Evolutionary conservation across 2,888 invertebrate species (phyloP), one percentile per base, ranked within the genome.

Genomic region (Cyclophora punctaria): DNA sequence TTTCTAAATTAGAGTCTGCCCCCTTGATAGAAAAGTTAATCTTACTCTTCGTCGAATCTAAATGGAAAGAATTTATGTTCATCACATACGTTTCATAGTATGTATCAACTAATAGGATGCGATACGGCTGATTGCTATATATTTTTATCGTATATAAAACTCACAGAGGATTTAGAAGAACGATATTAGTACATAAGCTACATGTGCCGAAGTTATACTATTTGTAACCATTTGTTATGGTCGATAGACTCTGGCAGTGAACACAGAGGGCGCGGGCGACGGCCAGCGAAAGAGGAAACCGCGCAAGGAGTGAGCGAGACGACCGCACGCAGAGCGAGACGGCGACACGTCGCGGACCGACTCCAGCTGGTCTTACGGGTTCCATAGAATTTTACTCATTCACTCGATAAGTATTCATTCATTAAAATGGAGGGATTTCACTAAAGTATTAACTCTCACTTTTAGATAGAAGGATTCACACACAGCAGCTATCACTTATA

Each of bases 241-340:
- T 20, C 20, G 20, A 20, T 20, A 20, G 20, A 20, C 20, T 20
- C 71, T 78, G 0, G 55, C 63, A 3, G 69, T 66, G 6, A 81
- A 80, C 62, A 63, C 78, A 1, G 85, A 83, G 34, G 85, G 75
- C 58, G 80, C 83, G 0, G 89, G 87, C 55, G 89, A 89, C 69
- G 85, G 82, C 0, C 88, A 84, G 49, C 65, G 89, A 66, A 88
- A 86, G 69, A 73, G 89, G 62, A 88, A 87, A 65, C 75, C 85
- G 34, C 87, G 89, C 63, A 86, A 84, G 74, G 89, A 89, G 80
- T 89, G 71, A 77, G 58, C 48, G 4, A 20, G 7, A 5, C 35
- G 40, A 35, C 20, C 20, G 20, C 20, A 20, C 20, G 33, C 54
- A 33, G 52, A 48, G 45, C 4, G 20, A 48, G 34, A 5, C 6